Conservation (phyloP, 1,140 invertebrate species). For the Samia ricini region DNA sequence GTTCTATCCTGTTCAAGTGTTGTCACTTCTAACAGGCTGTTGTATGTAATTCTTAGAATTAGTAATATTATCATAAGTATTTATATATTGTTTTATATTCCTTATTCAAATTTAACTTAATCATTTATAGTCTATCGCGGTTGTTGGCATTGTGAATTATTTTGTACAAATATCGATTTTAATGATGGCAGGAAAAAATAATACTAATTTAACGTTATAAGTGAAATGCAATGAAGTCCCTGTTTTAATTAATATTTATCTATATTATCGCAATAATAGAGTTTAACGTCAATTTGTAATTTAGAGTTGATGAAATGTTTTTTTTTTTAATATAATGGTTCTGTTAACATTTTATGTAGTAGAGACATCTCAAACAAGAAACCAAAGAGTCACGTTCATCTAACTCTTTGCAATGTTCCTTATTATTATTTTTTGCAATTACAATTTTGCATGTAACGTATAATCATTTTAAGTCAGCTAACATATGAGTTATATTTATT, state of each 20-base stretch:
- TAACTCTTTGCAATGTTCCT: conserved; percentile 69
- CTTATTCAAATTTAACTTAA: conserved; percentile 58
- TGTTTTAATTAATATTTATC: conserved; percentile 14
- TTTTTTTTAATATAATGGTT: conserved; percentile 21
- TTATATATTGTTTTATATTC: conserved; percentile 65
- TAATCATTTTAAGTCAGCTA: conserved; percentile 38
- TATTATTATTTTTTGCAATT: conserved; percentile 38
- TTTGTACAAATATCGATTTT: conserved; percentile 75
- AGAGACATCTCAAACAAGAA: conserved; percentile 41
- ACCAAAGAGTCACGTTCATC: conserved; percentile 69
- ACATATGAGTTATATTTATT: conserved; percentile 68
- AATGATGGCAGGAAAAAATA: conserved; percentile 45
- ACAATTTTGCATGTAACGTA: conserved; percentile 23
- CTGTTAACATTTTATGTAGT: conserved; percentile 12
- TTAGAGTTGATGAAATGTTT: conserved; percentile 28
- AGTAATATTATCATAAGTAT: conserved; percentile 34
- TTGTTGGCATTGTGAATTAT: conserved; percentile 75
- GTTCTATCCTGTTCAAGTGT: conserved; percentile 32
- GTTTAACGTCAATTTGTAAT: conserved; percentile 43
- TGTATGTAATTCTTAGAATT: conserved; percentile 34
- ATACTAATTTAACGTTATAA: conserved; percentile 57
- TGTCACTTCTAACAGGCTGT: conserved; percentile 33
- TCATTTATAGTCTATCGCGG: conserved; percentile 71
- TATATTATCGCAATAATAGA: conserved; percentile 13
- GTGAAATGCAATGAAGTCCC: conserved; percentile 24